These are phyloP conservation scores for Euspilapteryx auroguttella DNA, from an alignment of 2,888 invertebrate species.

Conservation along the genomic window DNA sequence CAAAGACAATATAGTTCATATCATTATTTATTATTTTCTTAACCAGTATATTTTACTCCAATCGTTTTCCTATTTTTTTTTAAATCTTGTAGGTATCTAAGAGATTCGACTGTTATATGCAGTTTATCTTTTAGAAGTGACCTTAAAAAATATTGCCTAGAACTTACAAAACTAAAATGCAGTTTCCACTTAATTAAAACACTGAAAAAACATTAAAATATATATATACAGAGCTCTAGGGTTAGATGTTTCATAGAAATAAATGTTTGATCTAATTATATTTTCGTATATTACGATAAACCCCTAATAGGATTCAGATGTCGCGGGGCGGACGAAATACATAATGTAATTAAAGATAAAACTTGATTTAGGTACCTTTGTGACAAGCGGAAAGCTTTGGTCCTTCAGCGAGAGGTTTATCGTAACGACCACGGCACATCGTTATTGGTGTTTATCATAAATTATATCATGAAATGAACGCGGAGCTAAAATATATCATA, in stretches of 20 bases:
- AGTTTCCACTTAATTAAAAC: constrained; percentile 52
- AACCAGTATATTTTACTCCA: constrained; percentile 56
- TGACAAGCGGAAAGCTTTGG: constrained; percentile 25
- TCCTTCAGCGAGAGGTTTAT: constrained; percentile 26
- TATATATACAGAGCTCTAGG: constrained; percentile 57
- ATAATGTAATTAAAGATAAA: too few species aligned
- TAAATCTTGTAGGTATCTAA: constrained; percentile 44
- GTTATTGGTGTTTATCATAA: constrained; percentile 54
- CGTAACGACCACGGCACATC: constrained; percentile 32
- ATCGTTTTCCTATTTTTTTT: constrained; percentile 57
- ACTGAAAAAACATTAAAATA: constrained; percentile 49
- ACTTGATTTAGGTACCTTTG: too few species aligned
- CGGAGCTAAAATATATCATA: too few species aligned
- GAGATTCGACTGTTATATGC: constrained; percentile 51
- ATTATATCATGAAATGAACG: too few species aligned
- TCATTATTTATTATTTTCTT: constrained; percentile 61
- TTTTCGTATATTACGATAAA: constrained; percentile 31
- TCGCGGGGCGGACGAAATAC: constrained; percentile 18
- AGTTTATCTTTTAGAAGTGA: constrained; percentile 51
- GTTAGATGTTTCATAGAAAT: constrained; percentile 46
- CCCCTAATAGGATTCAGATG: constrained; percentile 27
- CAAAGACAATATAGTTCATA: constrained; percentile 31
- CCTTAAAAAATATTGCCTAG: constrained; percentile 54
- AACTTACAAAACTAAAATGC: constrained; percentile 60
- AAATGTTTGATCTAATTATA: constrained; percentile 30